These are phyloP conservation scores for Albula glossodonta DNA, from an alignment of 2,113 vertebrate genomes.

Conservation along the genomic window DNA sequence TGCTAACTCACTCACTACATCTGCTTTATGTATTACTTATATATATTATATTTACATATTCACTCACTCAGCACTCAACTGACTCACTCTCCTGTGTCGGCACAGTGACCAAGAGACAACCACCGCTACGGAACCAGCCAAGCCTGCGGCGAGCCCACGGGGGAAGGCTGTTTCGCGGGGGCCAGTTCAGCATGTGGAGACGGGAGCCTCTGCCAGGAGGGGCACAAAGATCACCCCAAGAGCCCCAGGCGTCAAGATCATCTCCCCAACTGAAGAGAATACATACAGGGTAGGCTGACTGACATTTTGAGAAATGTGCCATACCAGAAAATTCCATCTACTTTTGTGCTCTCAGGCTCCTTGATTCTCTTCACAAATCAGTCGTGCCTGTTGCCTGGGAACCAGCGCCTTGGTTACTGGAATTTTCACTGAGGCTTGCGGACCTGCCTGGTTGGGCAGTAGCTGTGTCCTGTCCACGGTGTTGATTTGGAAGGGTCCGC, in stretches of 20 bases:
- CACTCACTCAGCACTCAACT: background rate
- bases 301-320: background rate
- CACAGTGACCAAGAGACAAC: slow-evolving; percentile 58
- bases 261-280: slow-evolving; percentile 55
- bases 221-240: slow-evolving; percentile 38
- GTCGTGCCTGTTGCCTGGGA: too few relatives aligned
- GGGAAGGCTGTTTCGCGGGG: slow-evolving; percentile 29
- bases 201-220: slow-evolving; percentile 34
- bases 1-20: background rate
- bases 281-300: slow-evolving; percentile 66
- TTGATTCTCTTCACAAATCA: too few relatives aligned
- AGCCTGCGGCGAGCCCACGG: slow-evolving; percentile 40
- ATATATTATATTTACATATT: background rate
- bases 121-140: slow-evolving; percentile 50
- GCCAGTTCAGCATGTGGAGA: slow-evolving; percentile 18
- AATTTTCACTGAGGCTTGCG: too few relatives aligned
- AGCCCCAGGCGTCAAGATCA: slow-evolving; percentile 43
- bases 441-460: too few relatives aligned
- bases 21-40: too few relatives aligned
- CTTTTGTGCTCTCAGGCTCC: too few relatives aligned
- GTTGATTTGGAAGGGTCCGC: background rate
- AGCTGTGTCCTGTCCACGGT: background rate
- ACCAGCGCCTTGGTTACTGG: too few relatives aligned
- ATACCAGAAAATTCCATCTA: too few relatives aligned
- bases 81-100: background rate